Percentiles rank a stretch among this genome's conserved stretches.
Evolutionary conservation across 1,140 invertebrate genomes (phyloP).

Genomic region (Nasonia giraulti): DNA sequence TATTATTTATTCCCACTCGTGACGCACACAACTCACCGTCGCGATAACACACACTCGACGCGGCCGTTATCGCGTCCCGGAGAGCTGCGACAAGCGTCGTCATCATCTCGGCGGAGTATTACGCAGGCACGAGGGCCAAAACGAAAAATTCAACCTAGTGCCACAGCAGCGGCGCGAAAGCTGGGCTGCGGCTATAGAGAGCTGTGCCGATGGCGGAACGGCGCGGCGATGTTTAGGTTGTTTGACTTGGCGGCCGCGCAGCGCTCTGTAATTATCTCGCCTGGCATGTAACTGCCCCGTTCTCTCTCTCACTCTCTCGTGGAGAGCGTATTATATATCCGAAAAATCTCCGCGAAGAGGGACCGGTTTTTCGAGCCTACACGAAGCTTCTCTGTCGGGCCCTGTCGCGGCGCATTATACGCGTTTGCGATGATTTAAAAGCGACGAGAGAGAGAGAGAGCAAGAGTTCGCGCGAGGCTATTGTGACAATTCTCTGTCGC

Average conservation of each 20-base stretch:
- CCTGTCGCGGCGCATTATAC: slow-evolving; percentile 15
- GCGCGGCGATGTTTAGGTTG: slow-evolving; percentile 72
- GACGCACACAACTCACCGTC: too few relatives aligned
- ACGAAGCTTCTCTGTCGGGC: background rate
- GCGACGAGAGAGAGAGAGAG: slow-evolving; percentile 7
- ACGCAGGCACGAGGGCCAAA: background rate
- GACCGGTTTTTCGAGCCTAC: slow-evolving; percentile 31
- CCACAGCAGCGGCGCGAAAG: slow-evolving; percentile 49
- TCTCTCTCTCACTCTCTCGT: background rate
- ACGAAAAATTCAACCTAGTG: slow-evolving; percentile 57
- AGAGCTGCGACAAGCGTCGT: too few relatives aligned
- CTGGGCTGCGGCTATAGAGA: background rate
- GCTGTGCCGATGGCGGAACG: slow-evolving; percentile 64
- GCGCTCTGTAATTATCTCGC: slow-evolving; percentile 75
- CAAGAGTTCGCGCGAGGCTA: slow-evolving; percentile 17
- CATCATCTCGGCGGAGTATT: too few relatives aligned
- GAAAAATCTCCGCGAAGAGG: slow-evolving; percentile 38
- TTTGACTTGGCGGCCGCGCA: slow-evolving; percentile 72
- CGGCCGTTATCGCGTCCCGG: too few relatives aligned
- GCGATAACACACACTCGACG: too few relatives aligned
- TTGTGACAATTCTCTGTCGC: slow-evolving; percentile 50
- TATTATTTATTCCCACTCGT: too few relatives aligned
- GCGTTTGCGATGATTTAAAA: slow-evolving; percentile 47
- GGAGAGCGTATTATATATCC: slow-evolving; percentile 39
- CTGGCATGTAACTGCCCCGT: slow-evolving; percentile 73